Base-by-base conservation (phyloP, 2,797 vertebrate genomes). In the Balearica regulorum region DNA sequence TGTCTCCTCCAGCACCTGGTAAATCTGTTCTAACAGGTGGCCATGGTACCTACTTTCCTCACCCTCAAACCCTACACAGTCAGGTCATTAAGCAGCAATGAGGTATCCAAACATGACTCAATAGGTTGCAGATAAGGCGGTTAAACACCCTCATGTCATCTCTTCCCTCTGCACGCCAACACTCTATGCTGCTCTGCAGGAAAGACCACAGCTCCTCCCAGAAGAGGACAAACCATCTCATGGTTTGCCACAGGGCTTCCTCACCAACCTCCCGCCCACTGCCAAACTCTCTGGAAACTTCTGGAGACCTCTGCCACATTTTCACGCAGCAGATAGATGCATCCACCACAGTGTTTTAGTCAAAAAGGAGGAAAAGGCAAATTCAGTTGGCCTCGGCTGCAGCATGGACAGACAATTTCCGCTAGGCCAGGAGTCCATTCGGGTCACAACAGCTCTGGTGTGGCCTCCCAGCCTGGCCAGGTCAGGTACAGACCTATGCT, bases 291-390 rank as follows among this genome's bases (percentile, higher is more conserved):
- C 48, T 2, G 17, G 37, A 72, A 83, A 70, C 77, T 91, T 72
- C 58, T 83, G 46, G 33, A 76, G 71, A 79, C 21, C 14, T 75
- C 54, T 69, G 62, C n/a, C 37, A 29, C 1, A 1, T 37, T n/a
- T 79, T n/a, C 70, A 65, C 4, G 5, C 31, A 68, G 73, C 21
- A 82, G 44, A 82, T 24, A 90, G 31, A 41, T 0, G 0, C 0
- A 7, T 11, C 25, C 62, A 82, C 22, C 24, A 39, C 82, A 91
- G 26, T 5, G 1, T 51, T 72, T 37, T n/a, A 39, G 57, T 75
- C 81, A 89, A 87, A 81, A 90, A 57, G 16, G 14, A 58, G 16
- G 43, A 92, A 87, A 75, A 82, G n/a, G 37, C 28, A 91, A 83
- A 91, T 37, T 75, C 49, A 72, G 5, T 5, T 9, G 6, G 5